Percentiles rank a stretch among this genome's conserved stretches.
Conservation (phyloP, 2,113 vertebrate species). For the Turnix velox region DNA sequence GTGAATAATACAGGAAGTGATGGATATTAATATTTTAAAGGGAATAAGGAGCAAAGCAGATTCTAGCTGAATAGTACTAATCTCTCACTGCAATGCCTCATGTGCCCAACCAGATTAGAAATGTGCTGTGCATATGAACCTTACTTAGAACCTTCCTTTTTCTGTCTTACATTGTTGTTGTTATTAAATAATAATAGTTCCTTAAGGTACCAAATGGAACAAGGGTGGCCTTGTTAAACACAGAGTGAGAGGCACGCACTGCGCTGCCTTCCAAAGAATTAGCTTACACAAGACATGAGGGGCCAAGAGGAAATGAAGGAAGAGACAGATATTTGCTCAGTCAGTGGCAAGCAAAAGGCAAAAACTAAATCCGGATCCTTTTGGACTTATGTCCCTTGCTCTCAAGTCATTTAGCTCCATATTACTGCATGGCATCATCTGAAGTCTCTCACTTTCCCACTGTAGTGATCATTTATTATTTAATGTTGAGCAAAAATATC, state of each 20-base stretch:
- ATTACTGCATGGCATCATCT: background rate
- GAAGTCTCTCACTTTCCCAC: background rate
- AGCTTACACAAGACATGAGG: background rate
- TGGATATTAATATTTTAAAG: constrained; percentile 39
- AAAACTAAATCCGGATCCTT: background rate
- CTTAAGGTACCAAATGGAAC: background rate
- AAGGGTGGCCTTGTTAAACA: background rate
- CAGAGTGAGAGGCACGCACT: background rate
- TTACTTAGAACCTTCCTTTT: background rate
- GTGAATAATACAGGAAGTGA: background rate
- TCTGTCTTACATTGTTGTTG: background rate
- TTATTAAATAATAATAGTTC: constrained; percentile 29
- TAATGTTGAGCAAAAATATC: background rate
- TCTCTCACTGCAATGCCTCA: background rate
- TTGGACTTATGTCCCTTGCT: background rate
- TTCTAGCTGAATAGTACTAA: background rate
- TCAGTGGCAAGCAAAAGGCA: background rate
- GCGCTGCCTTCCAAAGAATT: background rate
- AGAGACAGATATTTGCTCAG: background rate
- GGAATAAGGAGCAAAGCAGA: background rate
- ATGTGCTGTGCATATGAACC: background rate
- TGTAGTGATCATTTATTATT: background rate
- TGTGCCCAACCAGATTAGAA: background rate
- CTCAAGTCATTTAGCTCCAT: background rate
- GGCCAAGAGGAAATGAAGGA: background rate